phyloP scores from a whole-genome alignment of 2,113 vertebrate genomes.

The Andinoacara biseriatus region DNA sequence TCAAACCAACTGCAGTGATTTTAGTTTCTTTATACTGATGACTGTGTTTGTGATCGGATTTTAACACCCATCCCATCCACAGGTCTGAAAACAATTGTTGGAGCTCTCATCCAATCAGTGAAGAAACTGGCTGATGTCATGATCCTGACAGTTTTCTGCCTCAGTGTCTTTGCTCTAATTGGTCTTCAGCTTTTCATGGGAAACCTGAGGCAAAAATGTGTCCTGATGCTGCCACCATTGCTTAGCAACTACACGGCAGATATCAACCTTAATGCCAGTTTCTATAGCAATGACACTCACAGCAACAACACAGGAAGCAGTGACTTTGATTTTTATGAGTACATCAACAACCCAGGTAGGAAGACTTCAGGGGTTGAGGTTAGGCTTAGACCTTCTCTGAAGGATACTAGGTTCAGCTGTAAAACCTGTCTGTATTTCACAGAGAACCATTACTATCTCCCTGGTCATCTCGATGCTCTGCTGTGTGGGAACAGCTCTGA shows the following conservation, averaged over 20 bases:
- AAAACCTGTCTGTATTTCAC: neutral
- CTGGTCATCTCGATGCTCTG: slow-evolving; percentile 83
- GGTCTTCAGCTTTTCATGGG: slow-evolving; percentile 99
- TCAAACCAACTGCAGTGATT: neutral
- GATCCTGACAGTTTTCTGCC: slow-evolving; percentile 95
- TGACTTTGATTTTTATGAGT: slow-evolving; percentile 80
- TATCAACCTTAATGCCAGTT: slow-evolving; percentile 18
- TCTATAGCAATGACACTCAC: neutral
- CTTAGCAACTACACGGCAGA: slow-evolving; percentile 64
- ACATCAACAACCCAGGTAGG: slow-evolving; percentile 84
- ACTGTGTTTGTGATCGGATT: neutral
- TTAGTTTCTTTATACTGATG: neutral
- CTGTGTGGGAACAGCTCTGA: slow-evolving; percentile 96
- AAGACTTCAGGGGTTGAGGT: neutral
- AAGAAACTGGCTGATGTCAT: slow-evolving; percentile 94
- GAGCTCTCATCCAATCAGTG: slow-evolving; percentile 93
- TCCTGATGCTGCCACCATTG: slow-evolving; percentile 78
- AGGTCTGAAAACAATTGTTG: slow-evolving; percentile 96
- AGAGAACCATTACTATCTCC: slow-evolving; percentile 88
- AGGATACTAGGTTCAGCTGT: neutral
- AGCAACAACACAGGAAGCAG: slow-evolving; percentile 3
- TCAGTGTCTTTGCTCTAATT: slow-evolving; percentile 91
- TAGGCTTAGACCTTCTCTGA: neutral
- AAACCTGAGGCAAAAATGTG: slow-evolving; percentile 90
- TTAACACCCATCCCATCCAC: neutral